These are phyloP conservation scores for Aelia acuminata DNA, from an alignment of 2,888 invertebrate species.

Conservation along the genomic window DNA sequence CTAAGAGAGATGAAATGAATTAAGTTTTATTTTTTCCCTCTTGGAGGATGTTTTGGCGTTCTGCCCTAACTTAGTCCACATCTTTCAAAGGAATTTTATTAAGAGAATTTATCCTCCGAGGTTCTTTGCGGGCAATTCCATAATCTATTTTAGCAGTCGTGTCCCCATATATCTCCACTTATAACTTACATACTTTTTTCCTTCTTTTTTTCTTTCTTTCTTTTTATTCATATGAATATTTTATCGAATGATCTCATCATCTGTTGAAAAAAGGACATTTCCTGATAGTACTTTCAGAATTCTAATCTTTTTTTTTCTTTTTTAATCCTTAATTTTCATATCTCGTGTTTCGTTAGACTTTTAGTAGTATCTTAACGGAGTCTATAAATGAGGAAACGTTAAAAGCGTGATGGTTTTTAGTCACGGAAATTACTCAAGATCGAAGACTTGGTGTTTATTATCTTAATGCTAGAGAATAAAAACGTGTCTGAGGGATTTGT, in stretches of 20 bases:
- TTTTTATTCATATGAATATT: too few relatives aligned
- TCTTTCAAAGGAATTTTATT: slow-evolving; percentile 41
- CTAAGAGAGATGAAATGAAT: slow-evolving; percentile 21
- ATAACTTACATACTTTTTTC: background rate
- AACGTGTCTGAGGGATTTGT: background rate
- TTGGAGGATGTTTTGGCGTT: slow-evolving; percentile 19
- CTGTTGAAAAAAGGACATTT: too few relatives aligned
- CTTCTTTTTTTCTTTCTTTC: too few relatives aligned
- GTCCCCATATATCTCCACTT: background rate
- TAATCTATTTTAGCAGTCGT: slow-evolving; percentile 13
- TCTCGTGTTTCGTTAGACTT: background rate
- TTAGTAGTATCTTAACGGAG: background rate
- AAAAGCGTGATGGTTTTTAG: background rate
- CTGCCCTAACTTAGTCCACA: slow-evolving; percentile 35
- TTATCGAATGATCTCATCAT: background rate
- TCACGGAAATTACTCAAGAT: background rate
- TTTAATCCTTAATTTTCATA: background rate
- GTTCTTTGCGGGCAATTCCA: slow-evolving; percentile 16
- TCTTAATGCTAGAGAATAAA: background rate
- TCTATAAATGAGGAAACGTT: background rate
- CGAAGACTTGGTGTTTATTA: background rate
- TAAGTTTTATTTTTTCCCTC: slow-evolving; percentile 22
- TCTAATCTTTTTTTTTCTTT: too few relatives aligned
- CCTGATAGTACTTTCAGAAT: background rate
- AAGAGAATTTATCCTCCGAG: slow-evolving; percentile 21